Evolutionary conservation across 2,113 vertebrate genomes (phyloP), one percentile per base, ranked within the genome.

Genomic region (Psittacus erithacus): DNA sequence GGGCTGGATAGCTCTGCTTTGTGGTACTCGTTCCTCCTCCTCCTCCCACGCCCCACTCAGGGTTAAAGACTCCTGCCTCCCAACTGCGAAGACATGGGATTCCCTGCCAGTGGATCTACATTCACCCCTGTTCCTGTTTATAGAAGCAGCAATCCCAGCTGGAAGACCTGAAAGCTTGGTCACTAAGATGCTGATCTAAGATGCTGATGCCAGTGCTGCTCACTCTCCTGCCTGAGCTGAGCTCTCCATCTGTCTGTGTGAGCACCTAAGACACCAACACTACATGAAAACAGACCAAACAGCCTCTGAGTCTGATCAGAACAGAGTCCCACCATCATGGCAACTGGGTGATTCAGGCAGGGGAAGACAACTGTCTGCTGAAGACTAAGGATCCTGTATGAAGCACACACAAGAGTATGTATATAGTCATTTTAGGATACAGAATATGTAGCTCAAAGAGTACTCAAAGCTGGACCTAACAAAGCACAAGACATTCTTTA

Each of bases 321-420:
- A 28, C 0, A 1, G 46, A 22, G 49, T 57, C 28, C 29, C 63
- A 80, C 24, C 33, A n/a, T 3, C 2, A 6, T 31, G 49, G 39
- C 50, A 84, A 77, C 20, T 8, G 17, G 18, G 38, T 62, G 63
- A 20, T 52, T n/a, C 38, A 49, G 24, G 62, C 1, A 29, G 35
- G 33, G 1, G n/a, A 75, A 83, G 52, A 65, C 0, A 2, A 57
- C 5, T 2, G 38, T 8, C 39, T 22, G 4, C 27, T 17, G 57
- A 84, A 80, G 50, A 25, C 64, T 33, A 75, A 41, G 64, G n/a
- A 68, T 47, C 35, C 47, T 7, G 4, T 41, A 22, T 4, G 25
- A 53, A 84, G 35, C 2, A 31, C 23, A 62, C 5, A n/a, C 12
- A 25, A 25, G 47, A 79, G 20, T 33, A 62, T 1, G 1, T 11